Evolutionary conservation across 2,797 vertebrate genomes (phyloP).

Genomic region (Macropodus opercularis): DNA sequence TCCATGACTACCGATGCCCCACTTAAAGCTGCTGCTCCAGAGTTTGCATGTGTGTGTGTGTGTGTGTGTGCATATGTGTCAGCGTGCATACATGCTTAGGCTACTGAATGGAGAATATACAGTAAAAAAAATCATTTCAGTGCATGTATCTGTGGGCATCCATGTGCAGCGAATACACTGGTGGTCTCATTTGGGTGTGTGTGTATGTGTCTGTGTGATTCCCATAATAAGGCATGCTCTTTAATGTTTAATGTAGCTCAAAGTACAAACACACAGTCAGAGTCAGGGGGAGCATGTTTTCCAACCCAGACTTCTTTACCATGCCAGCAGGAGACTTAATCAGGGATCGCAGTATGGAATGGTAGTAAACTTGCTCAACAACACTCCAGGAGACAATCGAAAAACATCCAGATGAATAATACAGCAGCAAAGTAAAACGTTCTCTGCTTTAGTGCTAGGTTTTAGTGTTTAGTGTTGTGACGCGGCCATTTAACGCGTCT

Average conservation of each 20-base stretch:
- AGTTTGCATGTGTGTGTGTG: constrained; percentile 42
- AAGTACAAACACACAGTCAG: constrained; percentile 66
- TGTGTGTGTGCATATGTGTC: constrained; percentile 31
- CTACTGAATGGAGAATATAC: constrained; percentile 9
- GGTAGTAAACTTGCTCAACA: constrained; percentile 33
- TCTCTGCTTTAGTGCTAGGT: not conserved
- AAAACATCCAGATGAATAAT: constrained; percentile 25
- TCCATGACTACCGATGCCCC: constrained; percentile 79
- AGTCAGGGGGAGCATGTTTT: constrained; percentile 52
- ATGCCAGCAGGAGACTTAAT: constrained; percentile 59
- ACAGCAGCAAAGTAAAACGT: not conserved
- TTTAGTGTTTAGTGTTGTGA: not conserved
- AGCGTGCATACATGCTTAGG: constrained; percentile 10
- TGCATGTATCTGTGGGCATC: constrained; percentile 10
- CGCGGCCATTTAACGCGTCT: not conserved
- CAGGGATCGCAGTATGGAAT: constrained; percentile 38
- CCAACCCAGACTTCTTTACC: constrained; percentile 45
- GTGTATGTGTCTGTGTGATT: constrained; percentile 23
- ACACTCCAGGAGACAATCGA: constrained; percentile 20
- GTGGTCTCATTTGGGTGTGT: constrained; percentile 15
- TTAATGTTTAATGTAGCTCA: constrained; percentile 75
- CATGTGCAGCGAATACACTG: constrained; percentile 6
- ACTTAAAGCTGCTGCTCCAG: constrained; percentile 72
- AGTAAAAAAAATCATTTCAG: constrained; percentile 18
- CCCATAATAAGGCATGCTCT: constrained; percentile 61